Conservation (phyloP, 2,888 invertebrate genomes). For the Buathra laborator region DNA sequence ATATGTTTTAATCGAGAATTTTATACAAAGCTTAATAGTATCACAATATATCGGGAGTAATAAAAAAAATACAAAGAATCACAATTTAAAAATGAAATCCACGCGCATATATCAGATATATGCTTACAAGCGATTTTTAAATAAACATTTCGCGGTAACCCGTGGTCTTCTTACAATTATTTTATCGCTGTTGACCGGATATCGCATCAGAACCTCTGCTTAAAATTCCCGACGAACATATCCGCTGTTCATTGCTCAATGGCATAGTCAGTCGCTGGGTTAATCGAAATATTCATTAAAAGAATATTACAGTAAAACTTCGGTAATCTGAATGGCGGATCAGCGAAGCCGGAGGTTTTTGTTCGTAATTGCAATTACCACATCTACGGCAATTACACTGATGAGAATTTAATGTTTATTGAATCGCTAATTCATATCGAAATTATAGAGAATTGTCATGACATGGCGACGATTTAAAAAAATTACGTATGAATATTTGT, state of each 20-base stretch:
- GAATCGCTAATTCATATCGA: too few relatives aligned
- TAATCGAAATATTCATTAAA: background rate
- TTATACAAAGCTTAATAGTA: conserved; percentile 9
- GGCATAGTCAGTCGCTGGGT: background rate
- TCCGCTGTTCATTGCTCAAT: background rate
- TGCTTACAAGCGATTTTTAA: background rate
- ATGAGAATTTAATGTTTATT: too few relatives aligned
- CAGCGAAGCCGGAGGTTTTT: too few relatives aligned
- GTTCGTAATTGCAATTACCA: too few relatives aligned
- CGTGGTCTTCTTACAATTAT: background rate
- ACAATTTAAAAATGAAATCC: background rate
- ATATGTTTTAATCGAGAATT: background rate
- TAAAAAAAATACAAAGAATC: background rate
- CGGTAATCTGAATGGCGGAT: too few relatives aligned
- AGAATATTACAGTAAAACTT: background rate
- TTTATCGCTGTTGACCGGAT: background rate
- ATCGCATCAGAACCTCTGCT: conserved; percentile 1
- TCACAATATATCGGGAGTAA: background rate
- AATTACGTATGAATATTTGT: too few relatives aligned
- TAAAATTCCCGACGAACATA: conserved; percentile 26
- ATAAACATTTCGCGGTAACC: background rate
- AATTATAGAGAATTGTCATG: too few relatives aligned
- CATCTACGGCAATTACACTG: too few relatives aligned
- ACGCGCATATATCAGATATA: background rate
- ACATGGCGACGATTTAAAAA: too few relatives aligned